phyloP scores from a whole-genome alignment of 2,888 invertebrate genomes.

The Pheosia gnoma region DNA sequence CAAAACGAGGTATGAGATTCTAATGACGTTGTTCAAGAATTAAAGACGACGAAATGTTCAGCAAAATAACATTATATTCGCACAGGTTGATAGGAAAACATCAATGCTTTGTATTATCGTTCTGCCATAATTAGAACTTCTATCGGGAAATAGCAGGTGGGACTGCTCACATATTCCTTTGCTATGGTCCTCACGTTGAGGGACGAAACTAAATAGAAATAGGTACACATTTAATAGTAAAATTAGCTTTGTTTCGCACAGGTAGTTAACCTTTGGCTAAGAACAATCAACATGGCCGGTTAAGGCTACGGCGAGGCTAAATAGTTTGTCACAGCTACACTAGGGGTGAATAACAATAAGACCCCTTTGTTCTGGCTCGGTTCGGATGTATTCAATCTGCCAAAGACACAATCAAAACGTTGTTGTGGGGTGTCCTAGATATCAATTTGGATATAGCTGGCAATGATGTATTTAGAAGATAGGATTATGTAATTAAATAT shows the following conservation, averaged over 20 bases:
- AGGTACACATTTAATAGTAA: conserved; percentile 8
- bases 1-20: no score
- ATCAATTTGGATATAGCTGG: conserved; percentile 34
- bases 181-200: neutral
- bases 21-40: neutral
- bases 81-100: neutral
- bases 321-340: conserved; percentile 68
- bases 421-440: conserved; percentile 47
- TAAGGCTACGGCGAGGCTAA: conserved; percentile 62
- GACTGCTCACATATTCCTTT: conserved; percentile 3
- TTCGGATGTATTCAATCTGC: conserved; percentile 76
- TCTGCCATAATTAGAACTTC: neutral
- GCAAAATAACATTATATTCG: neutral
- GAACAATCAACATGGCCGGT: conserved; percentile 59
- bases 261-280: conserved; percentile 52
- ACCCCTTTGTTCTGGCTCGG: conserved; percentile 70
- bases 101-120: neutral
- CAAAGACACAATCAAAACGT: conserved; percentile 71
- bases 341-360: conserved; percentile 82
- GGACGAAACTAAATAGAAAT: neutral
- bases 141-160: conserved; percentile 9
- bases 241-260: conserved; percentile 25
- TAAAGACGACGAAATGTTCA: neutral
- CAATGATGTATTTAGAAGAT: conserved; percentile 23
- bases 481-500: neutral